Conservation (phyloP, 1,140 invertebrate species). For the Bombus breviceps region DNA sequence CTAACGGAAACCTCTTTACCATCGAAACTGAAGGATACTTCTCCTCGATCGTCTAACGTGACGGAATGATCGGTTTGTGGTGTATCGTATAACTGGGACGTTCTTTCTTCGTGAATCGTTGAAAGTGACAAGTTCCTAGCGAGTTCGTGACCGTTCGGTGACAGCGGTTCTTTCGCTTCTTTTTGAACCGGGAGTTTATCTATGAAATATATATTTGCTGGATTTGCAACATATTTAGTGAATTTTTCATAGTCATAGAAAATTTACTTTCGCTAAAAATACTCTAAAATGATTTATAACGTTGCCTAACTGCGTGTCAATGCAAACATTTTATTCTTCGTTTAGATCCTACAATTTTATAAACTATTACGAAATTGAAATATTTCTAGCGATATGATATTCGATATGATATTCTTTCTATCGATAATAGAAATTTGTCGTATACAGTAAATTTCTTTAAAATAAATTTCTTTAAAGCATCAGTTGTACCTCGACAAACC, state of each 20-base stretch:
- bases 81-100: constrained; percentile 93
- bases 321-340: no score
- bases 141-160: constrained; percentile 80
- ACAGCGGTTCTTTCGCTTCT: constrained; percentile 82
- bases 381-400: no score
- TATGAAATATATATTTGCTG: neutral
- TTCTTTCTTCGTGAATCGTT: constrained; percentile 95
- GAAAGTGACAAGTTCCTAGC: constrained; percentile 91
- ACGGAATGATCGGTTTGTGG: constrained; percentile 88
- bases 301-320: no score
- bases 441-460: no score
- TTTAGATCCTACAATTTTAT: no score
- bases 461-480: no score
- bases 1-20: constrained; percentile 96
- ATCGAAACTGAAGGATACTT: constrained; percentile 94
- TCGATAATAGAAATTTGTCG: no score
- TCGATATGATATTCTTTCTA: no score
- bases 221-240: neutral
- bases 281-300: no score
- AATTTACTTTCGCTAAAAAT: neutral
- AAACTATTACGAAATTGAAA: no score
- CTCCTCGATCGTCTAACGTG: constrained; percentile 90
- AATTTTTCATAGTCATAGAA: accelerated
- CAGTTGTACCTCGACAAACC: no score
- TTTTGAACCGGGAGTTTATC: constrained; percentile 54